Conservation (phyloP, 2,113 vertebrate species). For the Pangasianodon gigas region DNA sequence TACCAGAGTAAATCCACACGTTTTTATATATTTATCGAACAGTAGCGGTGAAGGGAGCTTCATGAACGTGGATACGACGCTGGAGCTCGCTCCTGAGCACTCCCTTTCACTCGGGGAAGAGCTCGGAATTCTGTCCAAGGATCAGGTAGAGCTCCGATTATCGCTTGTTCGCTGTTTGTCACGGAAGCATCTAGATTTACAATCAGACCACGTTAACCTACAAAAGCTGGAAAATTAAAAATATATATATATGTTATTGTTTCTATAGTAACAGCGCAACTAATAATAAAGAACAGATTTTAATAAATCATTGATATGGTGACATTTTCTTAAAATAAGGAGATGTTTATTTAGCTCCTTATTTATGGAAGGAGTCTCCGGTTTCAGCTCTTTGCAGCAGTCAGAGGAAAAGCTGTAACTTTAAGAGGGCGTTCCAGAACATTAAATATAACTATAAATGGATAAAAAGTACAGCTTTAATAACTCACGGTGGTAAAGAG, state of each 20-base stretch:
- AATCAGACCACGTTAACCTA: no score
- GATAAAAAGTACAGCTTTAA: not conserved
- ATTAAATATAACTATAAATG: not conserved
- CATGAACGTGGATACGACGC: conserved; percentile 13
- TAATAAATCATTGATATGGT: no score
- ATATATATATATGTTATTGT: no score
- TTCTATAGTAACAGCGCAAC: not conserved
- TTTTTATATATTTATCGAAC: not conserved
- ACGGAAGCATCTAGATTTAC: no score
- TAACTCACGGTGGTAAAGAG: not conserved
- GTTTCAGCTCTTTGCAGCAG: no score
- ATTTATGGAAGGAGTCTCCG: no score
- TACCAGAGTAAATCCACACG: not conserved
- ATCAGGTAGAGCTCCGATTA: not conserved
- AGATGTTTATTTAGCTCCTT: no score
- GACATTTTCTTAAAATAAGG: not conserved
- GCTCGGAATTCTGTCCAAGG: conserved; percentile 25
- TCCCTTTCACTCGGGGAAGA: conserved; percentile 46
- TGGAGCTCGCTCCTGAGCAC: not conserved
- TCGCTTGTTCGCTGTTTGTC: not conserved
- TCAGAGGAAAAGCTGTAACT: no score
- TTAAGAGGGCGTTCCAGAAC: not conserved
- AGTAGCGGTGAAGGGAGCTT: conserved; percentile 38
- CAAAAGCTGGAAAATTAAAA: no score
- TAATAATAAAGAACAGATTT: not conserved